Evolutionary conservation across 2,797 vertebrate species (phyloP), one percentile per base, ranked within the genome.

Genomic region (Parauchenoglanis ngamensis): DNA sequence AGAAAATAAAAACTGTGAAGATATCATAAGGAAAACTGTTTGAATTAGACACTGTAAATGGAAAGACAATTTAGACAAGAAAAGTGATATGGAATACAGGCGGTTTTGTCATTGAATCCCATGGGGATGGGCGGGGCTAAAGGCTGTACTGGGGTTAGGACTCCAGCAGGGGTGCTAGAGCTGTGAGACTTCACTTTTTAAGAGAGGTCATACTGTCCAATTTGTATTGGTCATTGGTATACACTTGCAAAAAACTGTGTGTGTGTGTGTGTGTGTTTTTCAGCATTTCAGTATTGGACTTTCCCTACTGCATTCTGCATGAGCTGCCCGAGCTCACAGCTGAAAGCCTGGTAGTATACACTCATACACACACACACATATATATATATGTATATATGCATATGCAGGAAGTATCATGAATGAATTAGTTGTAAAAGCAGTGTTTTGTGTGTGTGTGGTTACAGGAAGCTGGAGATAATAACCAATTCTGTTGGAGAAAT

Each of bases 401-500:
- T 6, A 35, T 35, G 15, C 67, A 23, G 31, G 19, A 40, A 21
- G 35, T 21, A 72, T 40, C 7, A 44, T 72, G 2, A 44, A 72
- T 44, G 35, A 44, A 44, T 72, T 72, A 49, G n/a, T 44, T 72
- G 35, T 2, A 72, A 7, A 17, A 49, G 73, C 68, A 8, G 15
- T 56, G 54, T 56, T 73, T 17, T 65, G 61, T 54, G 23, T 85
- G 59, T 87, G 54, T 82, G 57, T 57, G 31, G 78, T 89, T 89
- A 23, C 92, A 99, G 98, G 98, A 99, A 95, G 98, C 98, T 0
- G 98, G 98, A 89, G 98, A 99, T 94, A 99, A 96, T 93, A 99
- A 97, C 93, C 98, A 98, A 92, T 99, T 99, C 91, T 99, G 98
- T 93, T 99, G 98, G 98, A 95, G 98, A 91, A 99, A 99, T 92